Conservation (phyloP, 1,140 invertebrate species). For the Drosophila eugracilis region DNA sequence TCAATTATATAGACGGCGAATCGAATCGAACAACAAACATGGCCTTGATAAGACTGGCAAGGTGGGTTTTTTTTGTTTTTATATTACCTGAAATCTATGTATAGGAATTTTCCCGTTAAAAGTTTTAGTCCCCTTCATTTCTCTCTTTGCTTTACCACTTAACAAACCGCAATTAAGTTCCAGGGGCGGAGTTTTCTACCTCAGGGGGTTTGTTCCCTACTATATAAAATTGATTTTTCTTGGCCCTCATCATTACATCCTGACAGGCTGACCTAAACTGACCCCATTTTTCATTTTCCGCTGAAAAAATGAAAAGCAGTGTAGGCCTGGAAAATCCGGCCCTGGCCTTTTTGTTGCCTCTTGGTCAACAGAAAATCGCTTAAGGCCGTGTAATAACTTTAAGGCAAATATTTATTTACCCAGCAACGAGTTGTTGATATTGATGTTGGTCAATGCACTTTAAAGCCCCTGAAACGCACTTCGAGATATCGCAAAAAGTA, state of each 20-base stretch:
- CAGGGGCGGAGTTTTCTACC: slow-evolving; percentile 25
- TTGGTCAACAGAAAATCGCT: slow-evolving; percentile 34
- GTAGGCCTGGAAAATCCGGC: slow-evolving; percentile 23
- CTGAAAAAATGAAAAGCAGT: neutral
- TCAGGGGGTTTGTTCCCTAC: neutral
- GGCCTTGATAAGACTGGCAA: slow-evolving; percentile 81
- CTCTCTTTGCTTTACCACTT: slow-evolving; percentile 45
- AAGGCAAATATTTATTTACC: slow-evolving; percentile 41
- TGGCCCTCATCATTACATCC: slow-evolving; percentile 4
- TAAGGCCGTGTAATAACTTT: slow-evolving; percentile 42
- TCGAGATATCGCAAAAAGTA: slow-evolving; percentile 2
- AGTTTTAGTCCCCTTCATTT: slow-evolving; percentile 10
- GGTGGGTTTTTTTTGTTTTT: slow-evolving; percentile 53
- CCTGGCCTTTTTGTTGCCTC: slow-evolving; percentile 37
- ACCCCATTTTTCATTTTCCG: slow-evolving; percentile 18
- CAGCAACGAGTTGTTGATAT: slow-evolving; percentile 25
- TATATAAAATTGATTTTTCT: slow-evolving; percentile 28
- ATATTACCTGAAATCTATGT: neutral
- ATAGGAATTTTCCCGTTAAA: slow-evolving; percentile 22
- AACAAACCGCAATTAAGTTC: slow-evolving; percentile 37
- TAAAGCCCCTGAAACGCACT: slow-evolving; percentile 27
- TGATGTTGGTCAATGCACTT: slow-evolving; percentile 49
- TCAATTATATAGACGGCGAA: slow-evolving; percentile 25
- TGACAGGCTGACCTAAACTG: slow-evolving; percentile 33
- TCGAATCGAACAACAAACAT: slow-evolving; percentile 54